A percentile compares a stretch with the other conserved stretches of the same genome.
These are phyloP conservation scores for Drosophila nigritarsus DNA, from an alignment of 2,888 invertebrate species.

Conservation along the genomic window DNA sequence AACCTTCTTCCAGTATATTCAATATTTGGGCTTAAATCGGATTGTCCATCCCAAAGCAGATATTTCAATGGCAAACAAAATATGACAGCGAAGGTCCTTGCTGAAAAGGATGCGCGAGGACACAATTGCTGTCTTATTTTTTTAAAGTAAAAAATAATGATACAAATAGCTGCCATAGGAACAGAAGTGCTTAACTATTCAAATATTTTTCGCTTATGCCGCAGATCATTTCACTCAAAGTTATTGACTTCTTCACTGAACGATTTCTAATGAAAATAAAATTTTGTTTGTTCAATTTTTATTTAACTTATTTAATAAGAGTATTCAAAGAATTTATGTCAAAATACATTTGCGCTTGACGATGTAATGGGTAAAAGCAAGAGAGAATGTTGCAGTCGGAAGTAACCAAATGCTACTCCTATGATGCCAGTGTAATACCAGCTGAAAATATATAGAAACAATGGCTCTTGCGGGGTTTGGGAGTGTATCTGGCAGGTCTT, in stretches of 20 bases:
- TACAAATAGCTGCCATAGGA: no score
- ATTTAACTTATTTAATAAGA: background rate
- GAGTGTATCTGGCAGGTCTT: background rate
- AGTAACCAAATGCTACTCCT: background rate
- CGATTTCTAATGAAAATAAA: background rate
- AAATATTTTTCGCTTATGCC: no score
- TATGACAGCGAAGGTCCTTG: background rate
- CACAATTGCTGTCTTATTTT: background rate
- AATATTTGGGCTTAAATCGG: background rate
- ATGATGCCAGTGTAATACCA: background rate
- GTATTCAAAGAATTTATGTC: background rate
- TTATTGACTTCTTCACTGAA: background rate
- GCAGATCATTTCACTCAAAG: no score
- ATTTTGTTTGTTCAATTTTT: background rate
- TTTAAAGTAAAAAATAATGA: background rate
- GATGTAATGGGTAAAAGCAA: background rate
- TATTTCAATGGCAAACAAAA: background rate
- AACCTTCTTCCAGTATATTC: background rate
- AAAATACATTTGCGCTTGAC: background rate
- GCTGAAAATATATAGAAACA: background rate
- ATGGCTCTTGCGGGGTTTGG: background rate
- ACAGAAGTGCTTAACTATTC: no score
- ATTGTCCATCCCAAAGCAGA: background rate
- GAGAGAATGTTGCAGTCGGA: background rate
- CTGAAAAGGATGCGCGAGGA: background rate